These are phyloP conservation scores for Notolepis coatsorum DNA, from an alignment of 2,797 vertebrate species.

Conservation along the genomic window DNA sequence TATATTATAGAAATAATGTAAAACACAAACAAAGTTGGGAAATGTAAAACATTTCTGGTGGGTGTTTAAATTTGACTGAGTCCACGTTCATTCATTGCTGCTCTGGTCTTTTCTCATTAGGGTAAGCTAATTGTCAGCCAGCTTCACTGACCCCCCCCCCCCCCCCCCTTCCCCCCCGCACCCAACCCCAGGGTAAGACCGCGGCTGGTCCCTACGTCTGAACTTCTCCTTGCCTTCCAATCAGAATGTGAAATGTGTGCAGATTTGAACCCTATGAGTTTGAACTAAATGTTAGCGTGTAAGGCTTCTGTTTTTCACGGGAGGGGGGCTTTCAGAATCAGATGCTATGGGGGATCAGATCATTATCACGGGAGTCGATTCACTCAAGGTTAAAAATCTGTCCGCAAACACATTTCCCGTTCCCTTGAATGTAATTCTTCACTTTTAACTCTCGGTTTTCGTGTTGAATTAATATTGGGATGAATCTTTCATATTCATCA, in stretches of 20 bases:
- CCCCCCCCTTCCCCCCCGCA: slow-evolving; percentile 63
- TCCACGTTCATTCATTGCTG: slow-evolving; percentile 62
- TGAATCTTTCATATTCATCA: slow-evolving; percentile 6
- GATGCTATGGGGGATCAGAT: neutral
- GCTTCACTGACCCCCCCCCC: slow-evolving; percentile 71
- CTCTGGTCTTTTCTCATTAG: slow-evolving; percentile 79
- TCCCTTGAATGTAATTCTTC: neutral
- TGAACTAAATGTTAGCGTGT: too few species aligned
- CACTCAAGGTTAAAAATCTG: slow-evolving; percentile 34
- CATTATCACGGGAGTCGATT: neutral
- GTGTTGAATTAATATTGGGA: slow-evolving; percentile 32
- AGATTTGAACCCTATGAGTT: slow-evolving; percentile 22
- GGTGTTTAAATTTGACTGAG: neutral
- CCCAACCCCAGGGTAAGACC: slow-evolving; percentile 76
- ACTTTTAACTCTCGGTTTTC: slow-evolving; percentile 27
- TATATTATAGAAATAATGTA: too few species aligned
- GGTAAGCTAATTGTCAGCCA: slow-evolving; percentile 72
- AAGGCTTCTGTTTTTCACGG: too few species aligned
- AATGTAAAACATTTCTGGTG: neutral
- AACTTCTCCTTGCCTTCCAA: slow-evolving; percentile 23
- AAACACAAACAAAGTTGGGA: neutral
- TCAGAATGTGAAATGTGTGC: slow-evolving; percentile 21
- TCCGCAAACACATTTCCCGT: slow-evolving; percentile 8
- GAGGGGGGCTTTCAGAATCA: too few species aligned
- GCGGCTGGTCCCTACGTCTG: slow-evolving; percentile 53